Conservation (phyloP, 2,888 invertebrate genomes). For the Dendrolimus houi region DNA sequence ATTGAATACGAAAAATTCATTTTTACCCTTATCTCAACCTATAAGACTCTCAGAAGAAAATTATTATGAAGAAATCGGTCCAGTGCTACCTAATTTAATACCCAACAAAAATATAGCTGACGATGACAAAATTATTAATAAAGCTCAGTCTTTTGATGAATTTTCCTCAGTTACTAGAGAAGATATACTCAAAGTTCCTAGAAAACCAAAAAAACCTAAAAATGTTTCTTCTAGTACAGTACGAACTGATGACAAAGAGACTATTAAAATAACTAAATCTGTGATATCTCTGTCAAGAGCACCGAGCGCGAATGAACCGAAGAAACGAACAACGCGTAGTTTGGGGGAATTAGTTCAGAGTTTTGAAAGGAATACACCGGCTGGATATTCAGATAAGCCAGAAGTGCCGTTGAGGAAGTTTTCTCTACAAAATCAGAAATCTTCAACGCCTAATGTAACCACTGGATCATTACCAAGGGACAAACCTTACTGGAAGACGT, state of each 20-base stretch:
- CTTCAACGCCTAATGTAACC: slow-evolving; percentile 29
- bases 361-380: slow-evolving; percentile 32
- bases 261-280: slow-evolving; percentile 45
- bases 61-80: slow-evolving; percentile 64
- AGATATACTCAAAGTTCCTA: slow-evolving; percentile 57
- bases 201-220: slow-evolving; percentile 54
- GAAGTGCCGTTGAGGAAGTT: slow-evolving; percentile 37
- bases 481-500: slow-evolving; percentile 62
- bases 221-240: slow-evolving; percentile 16
- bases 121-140: slow-evolving; percentile 55
- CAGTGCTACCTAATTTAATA: slow-evolving; percentile 16
- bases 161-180: slow-evolving; percentile 45
- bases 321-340: slow-evolving; percentile 23
- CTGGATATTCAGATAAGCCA: slow-evolving; percentile 15
- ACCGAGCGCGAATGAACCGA: slow-evolving; percentile 50
- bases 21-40: slow-evolving; percentile 15
- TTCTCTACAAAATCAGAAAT: slow-evolving; percentile 46
- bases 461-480: slow-evolving; percentile 52
- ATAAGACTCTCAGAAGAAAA: slow-evolving; percentile 50
- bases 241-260: slow-evolving; percentile 27
- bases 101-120: slow-evolving; percentile 54
- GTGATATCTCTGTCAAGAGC: slow-evolving; percentile 55
- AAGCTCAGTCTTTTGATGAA: slow-evolving; percentile 32
- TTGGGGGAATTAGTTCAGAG: slow-evolving; percentile 39
- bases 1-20: slow-evolving; percentile 22